Evolutionary conservation across 2,888 invertebrate genomes (phyloP).

Genomic region (Melipona bicolor): DNA sequence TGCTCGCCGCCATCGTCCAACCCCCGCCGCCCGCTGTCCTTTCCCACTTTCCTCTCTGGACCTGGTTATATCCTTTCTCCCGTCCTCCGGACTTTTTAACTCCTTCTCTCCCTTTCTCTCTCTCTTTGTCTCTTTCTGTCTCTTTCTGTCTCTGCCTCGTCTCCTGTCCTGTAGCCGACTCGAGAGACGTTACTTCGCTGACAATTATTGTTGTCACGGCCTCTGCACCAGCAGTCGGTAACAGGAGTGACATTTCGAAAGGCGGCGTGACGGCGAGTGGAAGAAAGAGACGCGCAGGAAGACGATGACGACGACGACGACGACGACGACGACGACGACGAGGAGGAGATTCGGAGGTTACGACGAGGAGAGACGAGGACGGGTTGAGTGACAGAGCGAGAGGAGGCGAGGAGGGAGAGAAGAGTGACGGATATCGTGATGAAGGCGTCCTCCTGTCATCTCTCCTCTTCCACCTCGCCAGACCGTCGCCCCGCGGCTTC

Average conservation of each 20-base stretch:
- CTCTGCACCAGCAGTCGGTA: slow-evolving; percentile 77
- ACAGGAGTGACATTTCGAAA: slow-evolving; percentile 81
- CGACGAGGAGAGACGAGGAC: slow-evolving; percentile 55
- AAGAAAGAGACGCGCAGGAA: slow-evolving; percentile 74
- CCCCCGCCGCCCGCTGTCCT: slow-evolving; percentile 38
- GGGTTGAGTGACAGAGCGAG: background rate
- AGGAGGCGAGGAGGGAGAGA: slow-evolving; percentile 65
- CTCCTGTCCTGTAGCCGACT: slow-evolving; percentile 58
- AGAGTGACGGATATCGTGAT: slow-evolving; percentile 82
- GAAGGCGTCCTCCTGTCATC: slow-evolving; percentile 82
- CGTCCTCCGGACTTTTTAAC: slow-evolving; percentile 51
- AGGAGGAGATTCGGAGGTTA: slow-evolving; percentile 52
- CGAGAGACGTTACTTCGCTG: slow-evolving; percentile 79
- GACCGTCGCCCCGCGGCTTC: slow-evolving; percentile 58
- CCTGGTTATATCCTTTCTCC: background rate
- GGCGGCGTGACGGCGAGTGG: slow-evolving; percentile 78
- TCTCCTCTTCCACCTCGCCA: slow-evolving; percentile 63
- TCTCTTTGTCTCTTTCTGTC: slow-evolving; percentile 55
- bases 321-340: slow-evolving; percentile 22
- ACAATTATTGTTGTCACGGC: slow-evolving; percentile 83
- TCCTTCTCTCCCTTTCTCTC: slow-evolving; percentile 35
- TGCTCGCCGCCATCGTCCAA: slow-evolving; percentile 9
- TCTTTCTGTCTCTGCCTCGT: slow-evolving; percentile 61
- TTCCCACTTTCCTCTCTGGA: slow-evolving; percentile 3
- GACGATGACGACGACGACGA: slow-evolving; percentile 42